Conservation (phyloP, 2,888 invertebrate genomes). For the Dioctria linearis region DNA sequence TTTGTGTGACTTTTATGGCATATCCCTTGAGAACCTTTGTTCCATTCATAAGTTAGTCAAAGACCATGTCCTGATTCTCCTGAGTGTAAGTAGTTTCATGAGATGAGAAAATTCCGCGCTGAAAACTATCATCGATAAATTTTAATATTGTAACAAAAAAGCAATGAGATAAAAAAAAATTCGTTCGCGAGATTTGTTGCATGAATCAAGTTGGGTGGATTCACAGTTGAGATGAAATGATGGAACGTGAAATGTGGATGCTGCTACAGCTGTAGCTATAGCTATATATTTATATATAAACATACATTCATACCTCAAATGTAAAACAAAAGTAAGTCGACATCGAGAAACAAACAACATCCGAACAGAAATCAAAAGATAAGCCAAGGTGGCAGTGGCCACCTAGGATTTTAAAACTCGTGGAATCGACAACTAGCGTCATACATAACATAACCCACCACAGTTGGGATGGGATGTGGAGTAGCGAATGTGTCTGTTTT, state of each 20-base stretch:
- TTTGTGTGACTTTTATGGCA: slow-evolving; percentile 5
- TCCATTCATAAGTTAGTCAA: slow-evolving; percentile 46
- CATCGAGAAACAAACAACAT: slow-evolving; percentile 56
- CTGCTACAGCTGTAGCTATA: too few species aligned
- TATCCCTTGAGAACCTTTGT: slow-evolving; percentile 10
- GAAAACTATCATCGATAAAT: slow-evolving; percentile 27
- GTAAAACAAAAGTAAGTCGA: slow-evolving; percentile 55
- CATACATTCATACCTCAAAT: slow-evolving; percentile 20
- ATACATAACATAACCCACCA: slow-evolving; percentile 30
- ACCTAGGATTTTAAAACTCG: slow-evolving; percentile 56
- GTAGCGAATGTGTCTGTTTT: slow-evolving; percentile 52
- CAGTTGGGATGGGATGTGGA: slow-evolving; percentile 51
- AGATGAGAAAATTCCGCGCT: neutral
- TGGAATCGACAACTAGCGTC: slow-evolving; percentile 56
- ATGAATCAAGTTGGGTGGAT: neutral
- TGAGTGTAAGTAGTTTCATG: neutral
- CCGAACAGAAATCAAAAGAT: slow-evolving; percentile 50
- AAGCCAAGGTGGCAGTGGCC: slow-evolving; percentile 58
- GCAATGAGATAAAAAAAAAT: neutral
- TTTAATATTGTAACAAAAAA: slow-evolving; percentile 9
- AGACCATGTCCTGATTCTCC: neutral
- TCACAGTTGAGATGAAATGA: neutral
- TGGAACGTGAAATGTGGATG: slow-evolving; percentile 22
- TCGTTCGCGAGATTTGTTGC: slow-evolving; percentile 9
- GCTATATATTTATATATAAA: too few species aligned